Evolutionary conservation across 1,140 invertebrate species (phyloP).

Genomic region (Dendroctonus ponderosae): DNA sequence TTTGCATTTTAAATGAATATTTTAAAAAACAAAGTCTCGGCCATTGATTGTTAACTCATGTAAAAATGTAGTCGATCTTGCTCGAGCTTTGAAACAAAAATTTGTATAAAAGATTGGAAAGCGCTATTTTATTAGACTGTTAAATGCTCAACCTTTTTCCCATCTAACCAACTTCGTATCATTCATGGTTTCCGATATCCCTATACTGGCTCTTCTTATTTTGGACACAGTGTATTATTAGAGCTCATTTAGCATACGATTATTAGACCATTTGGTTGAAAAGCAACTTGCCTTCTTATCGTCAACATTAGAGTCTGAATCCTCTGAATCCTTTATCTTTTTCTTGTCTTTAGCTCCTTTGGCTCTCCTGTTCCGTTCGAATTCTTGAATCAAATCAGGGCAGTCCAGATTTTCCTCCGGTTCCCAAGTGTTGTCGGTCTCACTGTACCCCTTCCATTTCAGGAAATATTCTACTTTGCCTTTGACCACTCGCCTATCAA

Average conservation of each 20-base stretch:
- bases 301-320: slow-evolving; percentile 36
- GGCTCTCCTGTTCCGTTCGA: slow-evolving; percentile 71
- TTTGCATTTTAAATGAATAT: too few species aligned
- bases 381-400: slow-evolving; percentile 87
- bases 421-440: slow-evolving; percentile 84
- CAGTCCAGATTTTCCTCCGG: slow-evolving; percentile 92
- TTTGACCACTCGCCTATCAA: slow-evolving; percentile 76
- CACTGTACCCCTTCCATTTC: slow-evolving; percentile 90
- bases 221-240: neutral
- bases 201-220: too few species aligned
- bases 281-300: slow-evolving; percentile 39
- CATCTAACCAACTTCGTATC: neutral
- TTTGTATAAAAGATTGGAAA: too few species aligned
- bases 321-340: slow-evolving; percentile 38
- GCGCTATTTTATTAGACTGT: too few species aligned
- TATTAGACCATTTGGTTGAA: neutral
- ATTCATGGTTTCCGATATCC: too few species aligned
- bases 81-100: too few species aligned
- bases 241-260: neutral
- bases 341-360: slow-evolving; percentile 49
- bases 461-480: slow-evolving; percentile 86
- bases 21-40: too few species aligned
- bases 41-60: too few species aligned
- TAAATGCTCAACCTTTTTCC: neutral
- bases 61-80: too few species aligned